phyloP scores from a whole-genome alignment of 2,797 vertebrate species.

The Perodicticus potto region DNA sequence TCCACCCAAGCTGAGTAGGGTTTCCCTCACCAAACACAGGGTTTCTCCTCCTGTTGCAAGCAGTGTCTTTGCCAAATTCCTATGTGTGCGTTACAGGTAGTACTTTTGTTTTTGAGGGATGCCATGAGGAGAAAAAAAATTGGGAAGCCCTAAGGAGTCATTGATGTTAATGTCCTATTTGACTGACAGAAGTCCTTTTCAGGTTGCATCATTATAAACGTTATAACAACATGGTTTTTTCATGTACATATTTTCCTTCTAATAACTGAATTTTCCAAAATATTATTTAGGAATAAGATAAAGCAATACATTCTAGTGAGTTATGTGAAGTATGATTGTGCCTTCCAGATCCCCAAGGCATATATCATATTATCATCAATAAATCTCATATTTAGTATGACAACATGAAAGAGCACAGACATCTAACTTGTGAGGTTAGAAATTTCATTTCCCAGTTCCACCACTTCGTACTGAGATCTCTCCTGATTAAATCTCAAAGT shows the following conservation, averaged over 20 bases:
- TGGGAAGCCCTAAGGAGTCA: neutral
- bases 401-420: conserved; percentile 1
- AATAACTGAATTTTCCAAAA: neutral
- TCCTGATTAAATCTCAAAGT: neutral
- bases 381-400: conserved; percentile 35
- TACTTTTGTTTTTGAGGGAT: neutral
- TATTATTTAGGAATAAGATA: neutral
- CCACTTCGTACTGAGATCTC: neutral
- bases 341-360: neutral
- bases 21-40: neutral
- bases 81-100: neutral
- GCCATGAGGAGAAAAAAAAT: neutral
- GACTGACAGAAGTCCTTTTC: neutral
- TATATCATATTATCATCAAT: neutral
- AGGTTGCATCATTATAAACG: neutral
- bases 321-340: neutral
- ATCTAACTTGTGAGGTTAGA: neutral
- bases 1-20: neutral
- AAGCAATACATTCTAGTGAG: neutral
- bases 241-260: neutral
- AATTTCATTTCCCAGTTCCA: conserved; percentile 11
- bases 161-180: neutral
- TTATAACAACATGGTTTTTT: neutral
- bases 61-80: neutral
- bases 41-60: neutral